Evolutionary conservation across 2,888 invertebrate species (phyloP).

Genomic region (Trichogramma dendrolimi): DNA sequence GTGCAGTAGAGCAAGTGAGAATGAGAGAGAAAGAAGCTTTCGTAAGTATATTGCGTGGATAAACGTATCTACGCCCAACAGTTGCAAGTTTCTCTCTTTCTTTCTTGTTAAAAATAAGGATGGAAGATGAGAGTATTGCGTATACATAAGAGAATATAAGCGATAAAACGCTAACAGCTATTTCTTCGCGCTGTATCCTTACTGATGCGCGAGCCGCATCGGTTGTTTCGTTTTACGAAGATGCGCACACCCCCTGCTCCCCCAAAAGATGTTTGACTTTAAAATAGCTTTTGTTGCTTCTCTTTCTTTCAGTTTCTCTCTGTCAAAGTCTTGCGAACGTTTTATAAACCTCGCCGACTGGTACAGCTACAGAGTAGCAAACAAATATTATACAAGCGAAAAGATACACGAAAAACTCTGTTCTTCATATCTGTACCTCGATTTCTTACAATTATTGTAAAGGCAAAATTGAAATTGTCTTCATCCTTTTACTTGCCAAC

Average conservation of each 20-base stretch:
- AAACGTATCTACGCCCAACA: no score
- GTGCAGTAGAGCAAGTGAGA: no score
- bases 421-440: constrained; percentile 10
- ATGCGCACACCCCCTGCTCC: constrained; percentile 20
- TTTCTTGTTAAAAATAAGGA: no score
- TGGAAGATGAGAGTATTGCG: no score
- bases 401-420: not conserved
- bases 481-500: no score
- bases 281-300: constrained; percentile 23
- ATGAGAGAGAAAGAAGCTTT: no score
- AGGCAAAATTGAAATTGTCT: no score
- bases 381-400: no score
- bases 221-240: constrained; percentile 1
- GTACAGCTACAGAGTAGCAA: no score
- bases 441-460: not conserved
- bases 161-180: not conserved
- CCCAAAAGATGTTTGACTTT: constrained; percentile 21
- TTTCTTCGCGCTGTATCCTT: not conserved
- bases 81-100: not conserved
- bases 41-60: no score
- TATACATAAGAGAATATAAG: not conserved
- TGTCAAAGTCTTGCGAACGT: constrained; percentile 44
- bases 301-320: constrained; percentile 28
- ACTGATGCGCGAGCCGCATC: constrained; percentile 4
- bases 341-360: constrained; percentile 35